phyloP scores from a whole-genome alignment of 2,797 vertebrate genomes.

The Capromys pilorides region DNA sequence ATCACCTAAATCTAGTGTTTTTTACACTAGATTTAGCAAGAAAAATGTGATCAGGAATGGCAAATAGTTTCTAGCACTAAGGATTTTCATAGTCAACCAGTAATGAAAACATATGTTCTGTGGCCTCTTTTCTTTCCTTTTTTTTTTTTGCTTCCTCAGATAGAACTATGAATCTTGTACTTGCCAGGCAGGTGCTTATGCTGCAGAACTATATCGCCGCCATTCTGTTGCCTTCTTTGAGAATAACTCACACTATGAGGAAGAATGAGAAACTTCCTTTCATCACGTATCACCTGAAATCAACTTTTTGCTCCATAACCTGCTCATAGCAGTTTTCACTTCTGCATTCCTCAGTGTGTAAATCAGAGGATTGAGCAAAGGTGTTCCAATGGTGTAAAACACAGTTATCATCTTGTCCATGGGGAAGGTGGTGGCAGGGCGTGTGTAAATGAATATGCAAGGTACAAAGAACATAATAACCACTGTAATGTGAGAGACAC shows the following conservation, averaged over 20 bases:
- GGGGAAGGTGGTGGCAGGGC: too few species aligned
- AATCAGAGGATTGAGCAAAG: constrained; percentile 74
- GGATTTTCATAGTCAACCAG: neutral
- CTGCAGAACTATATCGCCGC: too few species aligned
- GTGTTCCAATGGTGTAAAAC: constrained; percentile 1
- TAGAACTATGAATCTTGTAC: too few species aligned
- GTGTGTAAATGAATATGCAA: too few species aligned
- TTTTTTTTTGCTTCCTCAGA: too few species aligned
- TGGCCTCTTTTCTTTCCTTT: too few species aligned
- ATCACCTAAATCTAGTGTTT: neutral
- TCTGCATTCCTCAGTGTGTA: constrained; percentile 73
- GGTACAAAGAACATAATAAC: too few species aligned
- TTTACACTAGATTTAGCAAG: neutral
- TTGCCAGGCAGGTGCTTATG: too few species aligned
- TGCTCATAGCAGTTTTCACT: constrained; percentile 66
- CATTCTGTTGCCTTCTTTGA: neutral
- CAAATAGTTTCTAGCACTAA: neutral
- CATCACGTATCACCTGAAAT: neutral
- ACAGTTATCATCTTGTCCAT: too few species aligned
- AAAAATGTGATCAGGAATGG: neutral
- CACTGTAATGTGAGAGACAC: too few species aligned
- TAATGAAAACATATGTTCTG: neutral
- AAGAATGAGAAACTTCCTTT: neutral
- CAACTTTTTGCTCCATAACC: constrained; percentile 17
- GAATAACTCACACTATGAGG: neutral